Evolutionary conservation across 2,797 vertebrate species (phyloP).

Genomic region (Meda fulgida): DNA sequence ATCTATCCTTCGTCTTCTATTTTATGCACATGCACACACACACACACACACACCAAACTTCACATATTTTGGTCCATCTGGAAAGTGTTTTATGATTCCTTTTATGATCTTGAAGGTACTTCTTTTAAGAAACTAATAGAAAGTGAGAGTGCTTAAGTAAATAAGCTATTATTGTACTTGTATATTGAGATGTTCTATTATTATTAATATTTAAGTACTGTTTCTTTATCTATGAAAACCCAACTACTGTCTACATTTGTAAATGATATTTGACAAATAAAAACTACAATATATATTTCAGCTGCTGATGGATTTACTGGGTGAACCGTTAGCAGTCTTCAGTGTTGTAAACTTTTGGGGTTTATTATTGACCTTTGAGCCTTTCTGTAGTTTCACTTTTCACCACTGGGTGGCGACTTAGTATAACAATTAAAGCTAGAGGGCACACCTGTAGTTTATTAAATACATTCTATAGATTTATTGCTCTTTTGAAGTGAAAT

Average conservation of each 20-base stretch:
- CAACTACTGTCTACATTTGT: no score
- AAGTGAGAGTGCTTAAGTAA: neutral
- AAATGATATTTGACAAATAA: no score
- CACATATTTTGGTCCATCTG: no score
- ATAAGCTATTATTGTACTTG: neutral
- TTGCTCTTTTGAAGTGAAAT: neutral
- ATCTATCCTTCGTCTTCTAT: no score
- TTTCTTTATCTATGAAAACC: no score
- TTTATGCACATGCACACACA: no score
- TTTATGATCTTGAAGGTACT: no score
- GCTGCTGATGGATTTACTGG: neutral
- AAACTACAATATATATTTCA: neutral
- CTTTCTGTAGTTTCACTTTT: neutral
- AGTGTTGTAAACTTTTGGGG: neutral
- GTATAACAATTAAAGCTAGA: neutral
- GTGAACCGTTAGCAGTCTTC: neutral
- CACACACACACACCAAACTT: no score
- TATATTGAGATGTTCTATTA: no score
- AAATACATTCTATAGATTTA: neutral
- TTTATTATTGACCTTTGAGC: conserved; percentile 9
- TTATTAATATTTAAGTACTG: no score
- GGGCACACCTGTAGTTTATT: neutral
- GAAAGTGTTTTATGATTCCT: no score
- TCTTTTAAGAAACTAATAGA: neutral
- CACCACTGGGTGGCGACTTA: conserved; percentile 31